Base-by-base conservation (phyloP, 2,113 vertebrate species). In the Meleagris gallopavo region DNA sequence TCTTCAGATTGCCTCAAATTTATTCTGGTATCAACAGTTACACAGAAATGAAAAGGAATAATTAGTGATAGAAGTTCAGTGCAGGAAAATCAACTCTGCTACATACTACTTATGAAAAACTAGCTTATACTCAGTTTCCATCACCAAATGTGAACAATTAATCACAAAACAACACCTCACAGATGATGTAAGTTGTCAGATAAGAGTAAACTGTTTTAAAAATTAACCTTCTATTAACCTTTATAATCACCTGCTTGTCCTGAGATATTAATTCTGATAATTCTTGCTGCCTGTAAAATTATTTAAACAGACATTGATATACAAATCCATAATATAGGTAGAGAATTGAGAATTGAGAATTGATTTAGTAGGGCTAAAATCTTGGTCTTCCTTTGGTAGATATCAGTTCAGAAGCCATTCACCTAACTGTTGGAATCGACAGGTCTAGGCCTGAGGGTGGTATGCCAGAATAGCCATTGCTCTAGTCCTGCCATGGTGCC, bases 11-110 rank as follows among this genome's bases (percentile, higher is more conserved):
- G 67, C 29, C 71, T 92, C 52, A 87, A 87, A 71, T 94, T 95
- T 96, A 83, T 93, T 94, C 67, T 80, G 36, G 24, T 92, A 88
- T 80, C 89, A 97, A 88, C 64, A 78, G 91, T 82, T 93, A 80
- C 30, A 83, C 54, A 86, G 34, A 83, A 93, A 95, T 74, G 34
- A 92, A 91, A 90, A 82, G 77, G 61, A 97, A 90, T 93, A 94
- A 86, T 88, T 89, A 69, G 29, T 60, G 32, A 60, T 73, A 94
- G 91, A 65, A 92, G 40, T 91, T 96, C 65, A 86, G 13, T 36
- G 14, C 34, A 64, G 76, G 83, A 95, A 91, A 86, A 90, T 93
- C 40, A 93, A 79, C 61, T 81, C 70, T 89, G 73, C 14, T 70
- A 64, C 3, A 4, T 73, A 54, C 43, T 43, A 48, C 62, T 92